A percentile compares a stretch with the other conserved stretches of the same genome.
Conservation (phyloP, 2,888 invertebrate genomes). For the Melieria picta region DNA sequence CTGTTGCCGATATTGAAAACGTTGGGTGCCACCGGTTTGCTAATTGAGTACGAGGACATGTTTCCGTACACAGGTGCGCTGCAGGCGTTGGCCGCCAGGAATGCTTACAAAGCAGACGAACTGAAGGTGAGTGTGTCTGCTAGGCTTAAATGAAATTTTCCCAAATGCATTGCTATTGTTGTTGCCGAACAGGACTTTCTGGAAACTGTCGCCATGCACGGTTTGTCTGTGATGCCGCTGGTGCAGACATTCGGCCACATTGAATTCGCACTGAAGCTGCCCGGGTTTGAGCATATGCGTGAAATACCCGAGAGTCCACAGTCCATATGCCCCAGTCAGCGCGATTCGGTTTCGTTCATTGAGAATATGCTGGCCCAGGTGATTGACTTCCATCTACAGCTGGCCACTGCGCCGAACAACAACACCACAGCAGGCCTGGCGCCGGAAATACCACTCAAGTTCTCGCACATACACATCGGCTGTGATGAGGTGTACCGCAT, state of each 20-base stretch:
- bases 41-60: conserved; percentile 85
- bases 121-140: conserved; percentile 51
- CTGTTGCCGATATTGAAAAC: conserved; percentile 70
- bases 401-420: conserved; percentile 40
- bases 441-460: conserved; percentile 41
- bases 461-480: conserved; percentile 75
- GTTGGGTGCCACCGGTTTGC: conserved; percentile 77
- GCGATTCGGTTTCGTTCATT: conserved; percentile 72
- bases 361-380: conserved; percentile 78
- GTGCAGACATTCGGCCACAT: conserved; percentile 83
- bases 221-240: conserved; percentile 77
- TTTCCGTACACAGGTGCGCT: conserved; percentile 77
- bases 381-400: conserved; percentile 61
- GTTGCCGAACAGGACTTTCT: conserved; percentile 67
- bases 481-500: conserved; percentile 80
- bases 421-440: conserved; percentile 28
- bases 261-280: conserved; percentile 77
- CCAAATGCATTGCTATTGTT: background rate
- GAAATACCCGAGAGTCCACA: conserved; percentile 75
- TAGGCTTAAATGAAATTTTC: conserved; percentile 9
- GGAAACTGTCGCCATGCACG: conserved; percentile 68
- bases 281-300: conserved; percentile 72
- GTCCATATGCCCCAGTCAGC: conserved; percentile 77
- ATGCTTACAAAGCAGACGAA: conserved; percentile 67
- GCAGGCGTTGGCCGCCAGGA: conserved; percentile 69